These are phyloP conservation scores for Eurystomus gularis DNA, from an alignment of 2,113 vertebrate genomes.

Conservation along the genomic window DNA sequence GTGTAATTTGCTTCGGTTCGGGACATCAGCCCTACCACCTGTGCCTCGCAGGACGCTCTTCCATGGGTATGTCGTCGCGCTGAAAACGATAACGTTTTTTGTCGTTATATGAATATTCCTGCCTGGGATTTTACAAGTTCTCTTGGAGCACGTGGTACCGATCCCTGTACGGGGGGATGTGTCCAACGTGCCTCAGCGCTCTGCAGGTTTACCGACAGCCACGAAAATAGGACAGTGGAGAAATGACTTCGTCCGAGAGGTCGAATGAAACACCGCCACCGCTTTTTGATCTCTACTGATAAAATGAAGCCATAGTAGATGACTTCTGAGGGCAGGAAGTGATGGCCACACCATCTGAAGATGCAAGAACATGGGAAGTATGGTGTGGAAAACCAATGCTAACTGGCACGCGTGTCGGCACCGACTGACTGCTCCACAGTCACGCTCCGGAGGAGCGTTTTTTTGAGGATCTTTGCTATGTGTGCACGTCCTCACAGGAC, in stretches of 20 bases:
- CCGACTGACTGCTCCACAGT: neutral
- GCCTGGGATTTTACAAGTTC: neutral
- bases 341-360: neutral
- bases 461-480: neutral
- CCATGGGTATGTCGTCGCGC: neutral
- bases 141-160: neutral
- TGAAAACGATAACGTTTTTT: neutral
- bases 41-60: neutral
- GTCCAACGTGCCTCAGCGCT: neutral
- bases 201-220: neutral
- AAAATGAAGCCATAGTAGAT: neutral
- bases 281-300: neutral
- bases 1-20: neutral
- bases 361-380: neutral
- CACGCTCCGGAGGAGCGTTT: neutral
- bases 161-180: neutral
- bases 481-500: accelerated
- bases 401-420: neutral
- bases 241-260: neutral
- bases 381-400: neutral
- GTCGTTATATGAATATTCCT: neutral
- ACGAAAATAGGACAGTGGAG: neutral
- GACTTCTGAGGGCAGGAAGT: neutral
- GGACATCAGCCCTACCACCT: neutral
- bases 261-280: neutral